Base-by-base conservation (phyloP, 2,888 invertebrate genomes). In the Spisula subtruncata region DNA sequence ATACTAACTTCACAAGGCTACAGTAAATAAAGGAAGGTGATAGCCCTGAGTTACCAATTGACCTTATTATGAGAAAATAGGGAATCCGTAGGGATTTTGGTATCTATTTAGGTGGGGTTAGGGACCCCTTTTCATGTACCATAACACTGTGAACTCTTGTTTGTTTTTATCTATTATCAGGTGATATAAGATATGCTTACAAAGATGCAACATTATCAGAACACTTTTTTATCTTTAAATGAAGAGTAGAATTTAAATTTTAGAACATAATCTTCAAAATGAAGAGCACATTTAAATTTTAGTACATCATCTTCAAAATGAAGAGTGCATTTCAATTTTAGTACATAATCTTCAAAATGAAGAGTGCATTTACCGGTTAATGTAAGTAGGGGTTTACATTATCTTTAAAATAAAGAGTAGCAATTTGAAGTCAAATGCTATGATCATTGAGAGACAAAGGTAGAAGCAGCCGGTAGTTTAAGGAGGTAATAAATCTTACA, bases 91-190 rank as follows among this genome's bases (percentile, higher is more conserved):
- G 75, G 35, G 75, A 75, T 75, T 71, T 75, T 75, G 32, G 32
- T 75, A 75, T 75, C 75, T 75, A 75, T 75, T 75, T 75, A 32
- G 75, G 75, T 75, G 16, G 75, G 75, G 75, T 75, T 25, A 75
- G 75, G 75, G 8, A 32, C 32, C 75, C 75, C 35, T 75, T 75
- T 35, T 75, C 75, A 75, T 75, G 75, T 75, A 75, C 25, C 35
- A 16, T 75, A 35, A 66, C n/a, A 25, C 25, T 66, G 6, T 66
- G 60, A 66, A 25, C 60, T 25, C 60, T 41, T 66, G 60, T 66
- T 66, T 25, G 60, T 66, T 66, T 51, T 66, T 66, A 66, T 66
- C 60, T 66, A 66, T 25, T 66, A 25, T 66, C n/a, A 66, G 25
- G 10, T 66, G 60, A 66, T 25, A 66, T 66, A 66, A 66, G 60